Percentiles rank a stretch among this genome's conserved stretches.
phyloP scores from a whole-genome alignment of 2,888 invertebrate species.

The Drosophila colorata region DNA sequence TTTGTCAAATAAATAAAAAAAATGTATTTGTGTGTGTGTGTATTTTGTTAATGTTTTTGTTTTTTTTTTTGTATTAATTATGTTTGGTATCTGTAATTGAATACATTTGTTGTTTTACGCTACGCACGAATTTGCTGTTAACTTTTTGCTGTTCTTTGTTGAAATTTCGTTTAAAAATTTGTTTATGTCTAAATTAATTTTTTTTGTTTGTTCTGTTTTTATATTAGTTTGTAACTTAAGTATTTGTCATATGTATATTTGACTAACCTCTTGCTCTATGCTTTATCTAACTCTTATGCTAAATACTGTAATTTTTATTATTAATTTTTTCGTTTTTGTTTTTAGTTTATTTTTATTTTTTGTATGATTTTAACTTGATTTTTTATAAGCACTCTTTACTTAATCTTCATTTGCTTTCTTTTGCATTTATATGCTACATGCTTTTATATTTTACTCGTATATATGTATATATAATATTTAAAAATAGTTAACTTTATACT shows the following conservation, averaged over 20 bases:
- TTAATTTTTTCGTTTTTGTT: conserved; percentile 11
- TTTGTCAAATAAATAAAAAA: neutral
- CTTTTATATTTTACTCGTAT: conserved; percentile 31
- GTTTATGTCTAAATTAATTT: conserved; percentile 23
- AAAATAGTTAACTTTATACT: conserved; percentile 85
- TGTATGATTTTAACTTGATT: conserved; percentile 4
- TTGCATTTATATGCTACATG: conserved; percentile 30
- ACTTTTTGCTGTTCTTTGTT: conserved; percentile 79
- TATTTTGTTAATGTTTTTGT: conserved; percentile 13
- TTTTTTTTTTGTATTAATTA: conserved; percentile 7
- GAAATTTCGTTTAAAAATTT: conserved; percentile 69
- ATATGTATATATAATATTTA: conserved; percentile 68
- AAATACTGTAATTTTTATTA: conserved; percentile 35
- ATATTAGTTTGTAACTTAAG: conserved; percentile 47
- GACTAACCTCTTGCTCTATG: conserved; percentile 42
- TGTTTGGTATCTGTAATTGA: conserved; percentile 18
- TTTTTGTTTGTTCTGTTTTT: neutral
- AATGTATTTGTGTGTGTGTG: conserved; percentile 9
- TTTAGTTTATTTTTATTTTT: conserved; percentile 1
- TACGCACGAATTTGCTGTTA: conserved; percentile 82
- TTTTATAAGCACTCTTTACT: conserved; percentile 30
- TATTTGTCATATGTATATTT: conserved; percentile 67
- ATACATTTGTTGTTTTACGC: conserved; percentile 56
- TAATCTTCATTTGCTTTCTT: conserved; percentile 7
- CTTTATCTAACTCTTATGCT: conserved; percentile 56